Evolutionary conservation across 2,888 invertebrate species (phyloP).

Genomic region (Thelaira solivaga): DNA sequence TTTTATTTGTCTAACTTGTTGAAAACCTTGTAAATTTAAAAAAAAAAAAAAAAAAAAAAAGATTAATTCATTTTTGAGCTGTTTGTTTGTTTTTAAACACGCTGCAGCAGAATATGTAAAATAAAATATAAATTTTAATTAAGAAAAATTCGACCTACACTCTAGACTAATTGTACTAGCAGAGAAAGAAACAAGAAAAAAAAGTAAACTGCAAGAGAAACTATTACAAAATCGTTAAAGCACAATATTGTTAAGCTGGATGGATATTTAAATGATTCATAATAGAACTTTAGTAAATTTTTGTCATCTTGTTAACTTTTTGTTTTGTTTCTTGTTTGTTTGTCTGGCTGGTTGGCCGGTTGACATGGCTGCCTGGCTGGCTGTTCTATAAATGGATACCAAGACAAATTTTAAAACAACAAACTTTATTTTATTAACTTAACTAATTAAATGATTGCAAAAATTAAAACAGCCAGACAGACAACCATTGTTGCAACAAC

Average conservation of each 20-base stretch:
- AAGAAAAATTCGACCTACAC: conserved; percentile 42
- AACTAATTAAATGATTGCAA: conserved; percentile 43
- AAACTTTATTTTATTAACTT: conserved; percentile 40
- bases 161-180: conserved; percentile 8
- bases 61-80: background rate
- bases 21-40: background rate
- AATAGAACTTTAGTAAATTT: background rate
- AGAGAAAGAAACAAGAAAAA: background rate
- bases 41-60: background rate
- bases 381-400: conserved; percentile 18
- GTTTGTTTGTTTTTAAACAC: too few relatives aligned
- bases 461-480: conserved; percentile 18
- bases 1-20: background rate
- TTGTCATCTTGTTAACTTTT: background rate
- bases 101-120: too few relatives aligned
- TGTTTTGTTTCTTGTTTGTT: background rate
- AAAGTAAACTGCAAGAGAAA: background rate
- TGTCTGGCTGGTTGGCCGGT: conserved; percentile 9
- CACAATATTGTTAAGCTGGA: too few relatives aligned
- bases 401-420: conserved; percentile 21
- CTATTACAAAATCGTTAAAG: conserved; percentile 40
- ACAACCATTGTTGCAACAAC: conserved; percentile 24
- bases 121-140: too few relatives aligned
- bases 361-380: conserved; percentile 7
- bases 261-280: conserved; percentile 43